phyloP scores from a whole-genome alignment of 2,888 invertebrate genomes.

The Cephus nigrinus region DNA sequence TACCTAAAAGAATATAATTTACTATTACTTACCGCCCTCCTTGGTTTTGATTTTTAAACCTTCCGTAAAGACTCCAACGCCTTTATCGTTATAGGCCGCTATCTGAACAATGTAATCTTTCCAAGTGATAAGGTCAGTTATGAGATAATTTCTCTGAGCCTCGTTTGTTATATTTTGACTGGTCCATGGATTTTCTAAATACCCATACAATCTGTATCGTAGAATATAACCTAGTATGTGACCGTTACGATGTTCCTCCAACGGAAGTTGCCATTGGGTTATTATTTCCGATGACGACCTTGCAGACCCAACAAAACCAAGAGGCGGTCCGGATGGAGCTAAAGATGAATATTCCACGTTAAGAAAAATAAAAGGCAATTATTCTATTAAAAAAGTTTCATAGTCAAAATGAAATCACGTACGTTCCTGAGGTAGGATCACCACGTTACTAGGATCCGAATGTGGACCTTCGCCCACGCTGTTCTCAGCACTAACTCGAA shows the following conservation, averaged over 20 bases:
- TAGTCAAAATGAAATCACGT: slow-evolving; percentile 56
- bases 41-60: slow-evolving; percentile 94
- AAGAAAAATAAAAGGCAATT: slow-evolving; percentile 1
- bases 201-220: slow-evolving; percentile 90
- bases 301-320: slow-evolving; percentile 94
- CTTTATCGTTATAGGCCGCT: slow-evolving; percentile 97
- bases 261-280: slow-evolving; percentile 96
- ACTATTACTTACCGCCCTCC: slow-evolving; percentile 77
- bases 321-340: slow-evolving; percentile 97
- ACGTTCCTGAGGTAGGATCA: slow-evolving; percentile 97
- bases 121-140: slow-evolving; percentile 96
- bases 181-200: slow-evolving; percentile 93
- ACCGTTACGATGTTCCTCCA: slow-evolving; percentile 95
- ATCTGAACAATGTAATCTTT: slow-evolving; percentile 97
- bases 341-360: slow-evolving; percentile 29
- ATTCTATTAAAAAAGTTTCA: slow-evolving; percentile 11
- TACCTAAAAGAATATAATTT: neutral
- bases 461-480: slow-evolving; percentile 94
- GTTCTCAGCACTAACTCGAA: slow-evolving; percentile 96
- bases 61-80: slow-evolving; percentile 91
- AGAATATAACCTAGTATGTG: slow-evolving; percentile 94
- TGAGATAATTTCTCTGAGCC: slow-evolving; percentile 89
- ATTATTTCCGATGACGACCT: slow-evolving; percentile 95
- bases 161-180: slow-evolving; percentile 92
- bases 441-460: slow-evolving; percentile 88